phyloP scores from a whole-genome alignment of 2,797 vertebrate genomes.

The Sardinella longiceps region DNA sequence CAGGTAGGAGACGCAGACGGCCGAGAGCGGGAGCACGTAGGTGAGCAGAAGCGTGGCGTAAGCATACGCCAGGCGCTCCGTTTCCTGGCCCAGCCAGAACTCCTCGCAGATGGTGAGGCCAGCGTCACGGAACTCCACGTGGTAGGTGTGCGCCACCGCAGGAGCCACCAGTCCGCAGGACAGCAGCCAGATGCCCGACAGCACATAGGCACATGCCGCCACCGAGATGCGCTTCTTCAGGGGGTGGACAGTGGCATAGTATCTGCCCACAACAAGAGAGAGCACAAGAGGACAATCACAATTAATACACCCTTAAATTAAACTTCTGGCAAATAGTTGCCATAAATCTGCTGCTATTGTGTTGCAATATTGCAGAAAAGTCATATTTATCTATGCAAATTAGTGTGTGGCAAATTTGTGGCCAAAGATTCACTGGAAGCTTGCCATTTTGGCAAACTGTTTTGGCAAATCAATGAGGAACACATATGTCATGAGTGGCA shows the following conservation, averaged over 20 bases:
- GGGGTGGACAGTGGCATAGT: slow-evolving; percentile 83
- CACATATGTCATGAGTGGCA: too few species aligned
- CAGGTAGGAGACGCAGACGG: slow-evolving; percentile 81
- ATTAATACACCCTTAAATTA: too few species aligned
- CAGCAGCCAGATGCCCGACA: slow-evolving; percentile 81
- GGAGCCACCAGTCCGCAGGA: slow-evolving; percentile 80
- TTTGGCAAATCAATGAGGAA: too few species aligned
- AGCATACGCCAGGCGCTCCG: slow-evolving; percentile 75
- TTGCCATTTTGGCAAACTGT: too few species aligned
- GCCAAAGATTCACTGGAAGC: too few species aligned
- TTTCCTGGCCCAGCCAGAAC: slow-evolving; percentile 82
- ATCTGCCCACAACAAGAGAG: slow-evolving; percentile 64
- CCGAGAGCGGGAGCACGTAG: slow-evolving; percentile 82
- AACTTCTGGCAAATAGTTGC: too few species aligned
- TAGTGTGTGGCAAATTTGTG: too few species aligned
- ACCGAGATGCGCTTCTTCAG: slow-evolving; percentile 81
- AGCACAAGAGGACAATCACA: too few species aligned
- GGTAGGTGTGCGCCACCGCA: slow-evolving; percentile 81
- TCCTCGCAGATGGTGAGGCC: slow-evolving; percentile 86
- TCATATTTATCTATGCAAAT: too few species aligned
- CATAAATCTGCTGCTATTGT: too few species aligned
- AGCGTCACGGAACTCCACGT: slow-evolving; percentile 81
- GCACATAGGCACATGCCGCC: slow-evolving; percentile 70
- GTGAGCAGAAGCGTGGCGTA: slow-evolving; percentile 83
- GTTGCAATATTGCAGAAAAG: too few species aligned